A percentile compares a stretch with the other conserved stretches of the same genome.
Evolutionary conservation across 2,113 vertebrate species (phyloP).

Genomic region (Carollia perspicillata): DNA sequence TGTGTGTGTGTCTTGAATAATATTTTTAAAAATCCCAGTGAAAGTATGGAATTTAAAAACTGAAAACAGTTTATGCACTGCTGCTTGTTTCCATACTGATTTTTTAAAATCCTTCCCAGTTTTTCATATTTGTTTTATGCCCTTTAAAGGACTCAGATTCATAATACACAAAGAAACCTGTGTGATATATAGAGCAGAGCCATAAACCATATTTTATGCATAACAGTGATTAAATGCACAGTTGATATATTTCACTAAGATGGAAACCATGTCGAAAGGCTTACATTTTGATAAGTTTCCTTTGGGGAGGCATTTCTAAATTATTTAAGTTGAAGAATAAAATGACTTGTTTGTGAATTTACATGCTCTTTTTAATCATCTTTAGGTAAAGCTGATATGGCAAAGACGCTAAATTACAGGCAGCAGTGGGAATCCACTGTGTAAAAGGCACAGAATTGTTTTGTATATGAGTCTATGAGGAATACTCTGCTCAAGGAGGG

Average conservation of each 20-base stretch:
- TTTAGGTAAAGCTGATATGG: conserved; percentile 70
- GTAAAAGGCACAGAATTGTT: conserved; percentile 65
- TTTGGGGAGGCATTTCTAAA: conserved; percentile 68
- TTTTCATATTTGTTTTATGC: conserved; percentile 54
- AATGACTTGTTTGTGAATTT: conserved; percentile 76
- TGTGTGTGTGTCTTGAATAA: background rate
- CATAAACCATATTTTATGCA: conserved; percentile 67
- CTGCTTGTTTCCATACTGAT: conserved; percentile 2
- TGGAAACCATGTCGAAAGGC: conserved; percentile 64
- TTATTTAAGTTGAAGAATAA: conserved; percentile 74
- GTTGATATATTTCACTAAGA: conserved; percentile 69
- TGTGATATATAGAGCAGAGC: conserved; percentile 64
- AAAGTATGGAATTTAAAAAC: conserved; percentile 46
- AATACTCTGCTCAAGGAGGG: conserved; percentile 72
- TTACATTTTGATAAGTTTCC: conserved; percentile 72
- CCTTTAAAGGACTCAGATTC: conserved; percentile 53
- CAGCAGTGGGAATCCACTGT: conserved; percentile 70
- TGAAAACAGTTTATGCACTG: background rate
- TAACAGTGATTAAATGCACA: conserved; percentile 65
- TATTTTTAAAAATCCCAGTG: background rate
- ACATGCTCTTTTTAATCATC: conserved; percentile 73
- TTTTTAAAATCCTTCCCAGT: conserved; percentile 37
- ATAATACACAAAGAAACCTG: conserved; percentile 62
- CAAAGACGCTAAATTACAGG: conserved; percentile 74
- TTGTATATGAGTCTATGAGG: conserved; percentile 72